Evolutionary conservation across 2,888 invertebrate genomes (phyloP).

Genomic region (Mystacides longicornis): DNA sequence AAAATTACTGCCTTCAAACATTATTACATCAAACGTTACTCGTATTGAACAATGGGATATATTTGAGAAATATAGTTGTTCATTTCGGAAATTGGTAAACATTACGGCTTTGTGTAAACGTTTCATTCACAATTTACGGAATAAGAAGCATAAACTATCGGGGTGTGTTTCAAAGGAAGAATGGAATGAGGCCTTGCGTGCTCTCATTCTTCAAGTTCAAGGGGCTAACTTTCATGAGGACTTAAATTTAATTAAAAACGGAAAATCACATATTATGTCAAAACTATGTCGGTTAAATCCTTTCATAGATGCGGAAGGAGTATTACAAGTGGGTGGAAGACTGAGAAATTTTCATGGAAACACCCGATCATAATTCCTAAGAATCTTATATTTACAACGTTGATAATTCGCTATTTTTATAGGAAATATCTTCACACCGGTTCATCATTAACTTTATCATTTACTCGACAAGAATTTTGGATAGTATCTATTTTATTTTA

Average conservation of each 20-base stretch:
- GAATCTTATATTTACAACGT: not conserved
- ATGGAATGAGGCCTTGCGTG: not conserved
- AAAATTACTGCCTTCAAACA: not conserved
- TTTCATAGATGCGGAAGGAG: conserved; percentile 2
- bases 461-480: not conserved
- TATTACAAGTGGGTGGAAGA: conserved; percentile 1
- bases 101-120: not conserved
- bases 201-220: not conserved
- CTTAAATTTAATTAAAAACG: not conserved
- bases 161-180: not conserved
- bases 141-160: not conserved
- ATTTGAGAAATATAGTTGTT: not conserved
- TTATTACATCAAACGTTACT: not conserved
- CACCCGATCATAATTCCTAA: not conserved
- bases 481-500: too few relatives aligned
- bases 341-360: not conserved
- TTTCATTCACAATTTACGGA: not conserved
- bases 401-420: not conserved
- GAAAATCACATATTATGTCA: not conserved
- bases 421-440: not conserved
- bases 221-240: not conserved
- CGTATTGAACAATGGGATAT: not conserved
- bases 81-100: not conserved
- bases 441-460: not conserved
- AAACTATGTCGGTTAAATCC: not conserved